Conservation (phyloP, 1,140 invertebrate species). For the Zaprionus davidi region DNA sequence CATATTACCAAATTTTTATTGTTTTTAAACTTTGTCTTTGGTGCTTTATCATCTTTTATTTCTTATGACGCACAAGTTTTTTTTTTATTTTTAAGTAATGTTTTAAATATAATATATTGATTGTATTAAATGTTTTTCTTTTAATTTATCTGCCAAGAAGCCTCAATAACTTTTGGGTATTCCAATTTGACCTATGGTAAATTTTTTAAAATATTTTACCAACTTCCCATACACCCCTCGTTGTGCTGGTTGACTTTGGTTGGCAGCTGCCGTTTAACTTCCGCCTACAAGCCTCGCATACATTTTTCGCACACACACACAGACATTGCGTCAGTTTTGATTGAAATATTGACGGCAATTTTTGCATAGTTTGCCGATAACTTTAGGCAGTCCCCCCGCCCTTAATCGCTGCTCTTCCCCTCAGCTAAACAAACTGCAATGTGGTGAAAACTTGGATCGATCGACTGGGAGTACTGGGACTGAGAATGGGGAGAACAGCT, state of each 20-base stretch:
- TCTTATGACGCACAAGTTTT: too few relatives aligned
- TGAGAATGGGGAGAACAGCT: conserved; percentile 53
- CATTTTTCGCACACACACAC: background rate
- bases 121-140: too few relatives aligned
- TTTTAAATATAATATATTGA: too few relatives aligned
- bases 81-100: too few relatives aligned
- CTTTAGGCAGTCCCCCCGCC: conserved; percentile 6
- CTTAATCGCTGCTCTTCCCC: background rate
- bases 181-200: too few relatives aligned
- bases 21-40: too few relatives aligned
- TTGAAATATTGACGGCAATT: conserved; percentile 74
- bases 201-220: too few relatives aligned
- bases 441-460: conserved; percentile 61
- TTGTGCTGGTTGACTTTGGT: conserved; percentile 11
- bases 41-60: too few relatives aligned
- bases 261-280: conserved; percentile 51
- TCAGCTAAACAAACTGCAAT: conserved; percentile 33
- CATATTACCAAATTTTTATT: too few relatives aligned
- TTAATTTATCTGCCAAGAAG: too few relatives aligned
- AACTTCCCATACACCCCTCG: conserved; percentile 12
- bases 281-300: conserved; percentile 8
- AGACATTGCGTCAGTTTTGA: conserved; percentile 65
- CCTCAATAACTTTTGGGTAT: too few relatives aligned
- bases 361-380: conserved; percentile 65
- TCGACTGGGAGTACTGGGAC: conserved; percentile 38